Percentiles rank a stretch among this genome's conserved stretches.
Evolutionary conservation across 2,797 vertebrate species (phyloP).

Genomic region (Gymnoscopelus microlampas): DNA sequence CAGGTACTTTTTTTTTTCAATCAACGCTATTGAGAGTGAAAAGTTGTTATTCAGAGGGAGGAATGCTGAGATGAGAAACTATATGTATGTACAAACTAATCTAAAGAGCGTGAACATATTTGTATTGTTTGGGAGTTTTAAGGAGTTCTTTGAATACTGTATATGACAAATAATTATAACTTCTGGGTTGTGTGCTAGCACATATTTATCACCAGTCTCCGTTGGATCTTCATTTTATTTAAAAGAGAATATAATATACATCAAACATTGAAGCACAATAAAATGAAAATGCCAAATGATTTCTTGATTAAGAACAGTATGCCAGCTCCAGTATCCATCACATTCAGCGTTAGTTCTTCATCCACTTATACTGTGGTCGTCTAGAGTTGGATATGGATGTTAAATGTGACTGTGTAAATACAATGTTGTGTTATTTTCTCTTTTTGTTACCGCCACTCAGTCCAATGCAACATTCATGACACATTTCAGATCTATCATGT

Average conservation of each 20-base stretch:
- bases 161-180: conserved; percentile 77
- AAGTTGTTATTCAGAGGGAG: too few relatives aligned
- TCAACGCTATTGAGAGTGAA: too few relatives aligned
- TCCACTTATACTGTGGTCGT: conserved; percentile 53
- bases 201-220: conserved; percentile 69
- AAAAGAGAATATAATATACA: too few relatives aligned
- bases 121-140: conserved; percentile 82
- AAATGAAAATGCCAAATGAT: conserved; percentile 67
- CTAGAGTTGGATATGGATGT: conserved; percentile 65
- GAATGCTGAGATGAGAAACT: conserved; percentile 68
- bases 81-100: conserved; percentile 79
- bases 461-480: background rate
- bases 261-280: conserved; percentile 23
- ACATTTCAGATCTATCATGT: too few relatives aligned
- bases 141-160: conserved; percentile 81
- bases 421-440: conserved; percentile 47
- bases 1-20: too few relatives aligned
- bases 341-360: conserved; percentile 19
- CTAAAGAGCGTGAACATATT: conserved; percentile 76
- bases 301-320: conserved; percentile 42
- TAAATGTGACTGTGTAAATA: conserved; percentile 61
- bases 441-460: background rate
- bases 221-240: conserved; percentile 67
- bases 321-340: conserved; percentile 55
- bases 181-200: conserved; percentile 75